Evolutionary conservation across 1,140 invertebrate species (phyloP).

Genomic region (Drosophila tropicalis): DNA sequence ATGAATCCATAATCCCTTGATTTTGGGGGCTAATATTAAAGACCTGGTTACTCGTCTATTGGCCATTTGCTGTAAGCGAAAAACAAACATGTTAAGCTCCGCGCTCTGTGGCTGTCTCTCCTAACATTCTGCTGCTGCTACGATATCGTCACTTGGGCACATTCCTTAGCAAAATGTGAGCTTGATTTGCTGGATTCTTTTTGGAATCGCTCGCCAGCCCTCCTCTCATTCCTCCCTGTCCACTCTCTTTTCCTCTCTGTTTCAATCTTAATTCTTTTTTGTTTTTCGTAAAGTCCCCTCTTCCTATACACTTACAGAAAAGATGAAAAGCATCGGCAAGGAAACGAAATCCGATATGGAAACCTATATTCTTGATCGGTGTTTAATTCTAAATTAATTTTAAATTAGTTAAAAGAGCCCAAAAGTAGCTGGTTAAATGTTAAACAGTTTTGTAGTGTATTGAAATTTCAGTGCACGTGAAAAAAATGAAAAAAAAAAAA

Average conservation of each 20-base stretch:
- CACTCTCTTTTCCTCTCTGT: constrained; percentile 20
- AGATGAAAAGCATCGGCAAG: neutral
- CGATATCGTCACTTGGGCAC: constrained; percentile 82
- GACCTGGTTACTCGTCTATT: neutral
- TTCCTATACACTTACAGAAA: neutral
- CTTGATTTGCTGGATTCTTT: constrained; percentile 82
- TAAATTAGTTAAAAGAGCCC: too few species aligned
- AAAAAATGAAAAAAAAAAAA: neutral
- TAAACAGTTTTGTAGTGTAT: neutral
- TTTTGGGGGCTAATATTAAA: neutral
- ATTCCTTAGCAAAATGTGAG: constrained; percentile 82
- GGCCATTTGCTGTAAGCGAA: constrained; percentile 1
- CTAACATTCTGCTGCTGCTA: constrained; percentile 65
- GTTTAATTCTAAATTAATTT: neutral
- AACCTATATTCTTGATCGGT: neutral
- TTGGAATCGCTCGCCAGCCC: constrained; percentile 36
- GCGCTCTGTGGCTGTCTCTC: constrained; percentile 41
- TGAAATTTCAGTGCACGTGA: neutral
- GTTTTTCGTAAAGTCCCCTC: constrained; percentile 47
- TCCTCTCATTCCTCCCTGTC: constrained; percentile 15
- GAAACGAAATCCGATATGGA: neutral
- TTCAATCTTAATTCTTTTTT: constrained; percentile 62
- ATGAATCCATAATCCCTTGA: neutral
- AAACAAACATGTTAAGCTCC: neutral
- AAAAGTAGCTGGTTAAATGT: too few species aligned